phyloP scores from a whole-genome alignment of 2,113 vertebrate genomes.

The Xiphorhynchus elegans region DNA sequence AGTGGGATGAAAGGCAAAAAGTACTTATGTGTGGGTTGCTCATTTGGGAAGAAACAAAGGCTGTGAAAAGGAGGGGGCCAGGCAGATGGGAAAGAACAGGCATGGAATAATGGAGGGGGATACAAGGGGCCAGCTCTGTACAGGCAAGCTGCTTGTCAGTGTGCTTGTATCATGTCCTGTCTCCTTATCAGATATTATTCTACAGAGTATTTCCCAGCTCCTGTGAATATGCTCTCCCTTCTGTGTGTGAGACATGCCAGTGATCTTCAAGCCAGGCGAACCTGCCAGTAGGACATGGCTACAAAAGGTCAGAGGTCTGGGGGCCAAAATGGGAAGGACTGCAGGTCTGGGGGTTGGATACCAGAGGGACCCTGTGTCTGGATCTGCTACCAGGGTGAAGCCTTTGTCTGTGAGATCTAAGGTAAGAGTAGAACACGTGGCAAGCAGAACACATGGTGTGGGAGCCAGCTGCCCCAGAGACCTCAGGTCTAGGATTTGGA shows the following conservation, averaged over 20 bases:
- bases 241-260: neutral
- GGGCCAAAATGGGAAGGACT: neutral
- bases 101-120: neutral
- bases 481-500: neutral
- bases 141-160: neutral
- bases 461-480: neutral
- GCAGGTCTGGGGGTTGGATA: neutral
- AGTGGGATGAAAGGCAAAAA: neutral
- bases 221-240: neutral
- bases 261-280: neutral
- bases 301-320: neutral
- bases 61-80: neutral
- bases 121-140: neutral
- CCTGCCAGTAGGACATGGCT: neutral
- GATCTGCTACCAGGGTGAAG: neutral
- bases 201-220: neutral
- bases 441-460: neutral
- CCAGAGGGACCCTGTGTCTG: neutral
- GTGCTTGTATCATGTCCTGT: neutral
- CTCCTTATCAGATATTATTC: neutral
- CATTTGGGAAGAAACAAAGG: neutral
- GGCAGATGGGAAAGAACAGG: neutral
- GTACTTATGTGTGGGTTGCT: neutral
- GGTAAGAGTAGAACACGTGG: neutral
- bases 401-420: neutral